Base-by-base conservation (phyloP, 2,113 vertebrate species). In the Tupaia tana region DNA sequence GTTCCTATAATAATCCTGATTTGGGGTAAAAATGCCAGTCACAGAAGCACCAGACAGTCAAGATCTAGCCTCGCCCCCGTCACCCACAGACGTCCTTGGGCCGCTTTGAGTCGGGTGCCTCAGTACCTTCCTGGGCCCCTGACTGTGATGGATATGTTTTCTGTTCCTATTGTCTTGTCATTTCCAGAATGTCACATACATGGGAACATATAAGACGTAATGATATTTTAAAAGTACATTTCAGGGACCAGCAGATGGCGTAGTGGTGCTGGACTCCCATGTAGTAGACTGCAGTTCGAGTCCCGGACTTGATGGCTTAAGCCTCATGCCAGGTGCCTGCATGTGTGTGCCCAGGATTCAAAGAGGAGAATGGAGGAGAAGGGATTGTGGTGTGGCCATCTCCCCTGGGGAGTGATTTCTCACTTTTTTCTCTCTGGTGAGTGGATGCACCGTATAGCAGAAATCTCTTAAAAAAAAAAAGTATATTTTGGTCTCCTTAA, bases 191-290 rank as follows among this genome's bases (percentile, higher is more conserved):
- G 78, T 82, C 58, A 89, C 25, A 88, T 73, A 69, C 25, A 20
- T 92, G 67, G 27, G 52, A 67, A 73, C 22, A 34, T 52, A 58
- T 2, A 63, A 52, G 59, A 78, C 63, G 4, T 52, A 8, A 74
- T 64, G 67, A 25, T 67, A 91, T 80, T 95, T 94, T 78, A 90
- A 83, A 95, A 56, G 9, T 43, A 69, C 2, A 27, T 56, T 87
- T 83, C 29, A 93, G 43, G 43, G 43, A 43, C 43, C 43, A 43
- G 43, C 43, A 43, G 43, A 43, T 43, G 43, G 3, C 6, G 43
- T 43, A 43, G 6, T 43, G 43, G 43, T 43, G 43, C 43, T 43
- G 43, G 43, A 43, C 43, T 43, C 43, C 43, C 43, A 43, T 43
- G 43, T 43, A 43, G 43, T 6, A 43, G 43, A 3, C 43, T 43